Conservation (phyloP, 1,140 invertebrate species). For the Manduca sexta region DNA sequence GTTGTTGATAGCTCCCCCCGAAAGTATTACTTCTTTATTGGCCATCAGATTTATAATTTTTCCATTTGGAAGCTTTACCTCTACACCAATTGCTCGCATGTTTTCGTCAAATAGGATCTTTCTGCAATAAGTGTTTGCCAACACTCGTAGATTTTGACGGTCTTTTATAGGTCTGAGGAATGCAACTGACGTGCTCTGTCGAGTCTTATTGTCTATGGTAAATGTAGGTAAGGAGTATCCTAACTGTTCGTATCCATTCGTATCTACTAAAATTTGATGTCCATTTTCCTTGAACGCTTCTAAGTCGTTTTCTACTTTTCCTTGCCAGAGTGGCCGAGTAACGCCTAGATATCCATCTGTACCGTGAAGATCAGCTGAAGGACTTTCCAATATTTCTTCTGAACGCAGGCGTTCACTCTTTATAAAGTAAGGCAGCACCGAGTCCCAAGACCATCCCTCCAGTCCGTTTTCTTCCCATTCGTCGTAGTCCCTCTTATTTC, state of each 20-base stretch:
- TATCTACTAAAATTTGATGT: conserved; percentile 83
- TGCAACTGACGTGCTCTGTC: conserved; percentile 90
- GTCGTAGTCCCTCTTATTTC: conserved; percentile 88
- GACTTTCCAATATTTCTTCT: conserved; percentile 77
- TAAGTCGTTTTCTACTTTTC: conserved; percentile 74
- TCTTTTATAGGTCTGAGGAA: conserved; percentile 84
- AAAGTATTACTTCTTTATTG: conserved; percentile 68
- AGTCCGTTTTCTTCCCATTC: conserved; percentile 89
- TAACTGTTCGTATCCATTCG: conserved; percentile 84
- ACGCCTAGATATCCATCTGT: conserved; percentile 27
- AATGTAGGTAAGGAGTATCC: conserved; percentile 89
- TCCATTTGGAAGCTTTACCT: conserved; percentile 52
- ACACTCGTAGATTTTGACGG: conserved; percentile 83
- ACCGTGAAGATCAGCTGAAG: conserved; percentile 16
- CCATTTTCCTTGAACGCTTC: conserved; percentile 87
- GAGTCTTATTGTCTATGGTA: conserved; percentile 82
- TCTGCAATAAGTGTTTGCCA: conserved; percentile 81
- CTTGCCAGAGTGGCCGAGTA: conserved; percentile 82
- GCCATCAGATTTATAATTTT: conserved; percentile 22
- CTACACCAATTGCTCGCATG: conserved; percentile 64
- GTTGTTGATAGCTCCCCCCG: conserved; percentile 66
- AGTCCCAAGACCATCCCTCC: conserved; percentile 88
- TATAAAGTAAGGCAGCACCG: conserved; percentile 86
- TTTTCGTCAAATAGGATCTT: conserved; percentile 78
- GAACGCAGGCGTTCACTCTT: conserved; percentile 89